Evolutionary conservation across 2,113 vertebrate genomes (phyloP), one percentile per base, ranked within the genome.

Genomic region (Charadrius vociferus): DNA sequence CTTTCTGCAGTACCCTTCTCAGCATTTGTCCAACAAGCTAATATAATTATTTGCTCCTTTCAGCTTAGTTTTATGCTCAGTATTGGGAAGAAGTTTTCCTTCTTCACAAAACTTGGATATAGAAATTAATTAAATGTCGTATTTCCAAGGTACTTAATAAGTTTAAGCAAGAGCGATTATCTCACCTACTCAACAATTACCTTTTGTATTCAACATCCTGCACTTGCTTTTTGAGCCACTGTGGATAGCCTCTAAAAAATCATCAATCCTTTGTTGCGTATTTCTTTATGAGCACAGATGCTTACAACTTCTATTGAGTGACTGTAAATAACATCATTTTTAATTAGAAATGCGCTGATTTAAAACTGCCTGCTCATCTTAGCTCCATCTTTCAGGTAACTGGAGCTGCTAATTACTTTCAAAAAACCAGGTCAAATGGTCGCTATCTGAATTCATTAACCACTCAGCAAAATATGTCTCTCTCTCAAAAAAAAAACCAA

Each of bases 251-350:
- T 95, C 95, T 96, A 98, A 98, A 98, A 98, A 97, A 97, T 97
- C 96, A 94, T 86, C 92, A 96, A 7, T 92, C 94, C 77, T 97
- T 98, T 98, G 84, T 97, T 97, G 86, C 96, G 36, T 98, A 94
- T 97, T 96, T 97, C 95, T 97, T 96, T 96, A 97, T 96, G 81
- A 97, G 95, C 98, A 97, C 97, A 98, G 97, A 98, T 98, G 97
- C 97, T 98, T 97, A 93, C 93, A 96, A 95, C 73, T 94, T 96
- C 96, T 97, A 97, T 95, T 79, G 96, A 97, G 96, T 97, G 97
- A 92, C 98, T 98, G 97, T 98, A 98, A 98, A 98, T 98, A 98
- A 97, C 97, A 98, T 97, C 9, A 92, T 96, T 98, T 96, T 97
- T 95, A 96, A 98, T 98, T 98, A 98, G 97, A 98, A 97, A 97